Evolutionary conservation across 2,797 vertebrate genomes (phyloP).

Genomic region (Pogonophryne albipinna): DNA sequence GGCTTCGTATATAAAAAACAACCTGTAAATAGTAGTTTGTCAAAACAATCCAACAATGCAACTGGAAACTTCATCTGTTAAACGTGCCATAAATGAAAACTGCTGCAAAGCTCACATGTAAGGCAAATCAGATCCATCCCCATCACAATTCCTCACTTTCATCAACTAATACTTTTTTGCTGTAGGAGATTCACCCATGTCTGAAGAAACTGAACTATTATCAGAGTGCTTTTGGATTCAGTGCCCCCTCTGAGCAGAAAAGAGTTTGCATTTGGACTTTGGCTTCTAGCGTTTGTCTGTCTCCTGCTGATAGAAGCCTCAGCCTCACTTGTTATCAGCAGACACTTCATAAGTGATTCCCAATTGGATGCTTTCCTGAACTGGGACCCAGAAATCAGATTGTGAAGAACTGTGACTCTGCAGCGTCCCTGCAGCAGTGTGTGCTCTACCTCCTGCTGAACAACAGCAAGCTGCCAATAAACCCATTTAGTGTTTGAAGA

Average conservation of each 20-base stretch:
- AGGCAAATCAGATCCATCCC: no score
- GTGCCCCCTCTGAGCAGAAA: constrained; percentile 22
- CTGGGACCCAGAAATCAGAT: constrained; percentile 64
- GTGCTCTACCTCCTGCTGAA: constrained; percentile 44
- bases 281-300: constrained; percentile 50
- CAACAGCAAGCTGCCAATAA: constrained; percentile 68
- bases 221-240: constrained; percentile 19
- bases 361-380: constrained; percentile 71
- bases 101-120: no score
- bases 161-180: no score
- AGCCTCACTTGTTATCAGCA: constrained; percentile 66
- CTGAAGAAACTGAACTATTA: not conserved
- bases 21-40: no score
- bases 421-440: constrained; percentile 50
- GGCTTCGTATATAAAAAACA: no score
- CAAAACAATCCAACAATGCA: no score
- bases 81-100: no score
- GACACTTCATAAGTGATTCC: constrained; percentile 77
- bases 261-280: constrained; percentile 35
- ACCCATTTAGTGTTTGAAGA: constrained; percentile 57
- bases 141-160: no score
- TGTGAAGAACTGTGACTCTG: constrained; percentile 59
- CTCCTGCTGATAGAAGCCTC: constrained; percentile 67
- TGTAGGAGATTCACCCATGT: not conserved
- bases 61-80: no score